Evolutionary conservation across 2,113 vertebrate genomes (phyloP).

Genomic region (Cyphomyrus discorhynchus): DNA sequence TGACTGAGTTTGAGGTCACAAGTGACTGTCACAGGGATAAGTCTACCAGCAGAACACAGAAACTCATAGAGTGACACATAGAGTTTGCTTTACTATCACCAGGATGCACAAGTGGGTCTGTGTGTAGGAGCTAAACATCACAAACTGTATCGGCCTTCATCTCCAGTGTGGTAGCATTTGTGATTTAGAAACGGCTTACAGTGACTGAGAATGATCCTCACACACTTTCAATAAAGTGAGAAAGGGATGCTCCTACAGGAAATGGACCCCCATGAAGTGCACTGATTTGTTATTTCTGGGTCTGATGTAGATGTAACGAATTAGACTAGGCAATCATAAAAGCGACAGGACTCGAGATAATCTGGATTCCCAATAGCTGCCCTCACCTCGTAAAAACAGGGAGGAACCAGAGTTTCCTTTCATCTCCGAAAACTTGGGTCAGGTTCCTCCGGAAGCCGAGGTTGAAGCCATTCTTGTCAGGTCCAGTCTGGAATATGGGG

Average conservation of each 20-base stretch:
- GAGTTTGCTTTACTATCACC: background rate
- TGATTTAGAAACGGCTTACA: background rate
- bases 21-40: background rate
- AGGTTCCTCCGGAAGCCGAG: conserved; percentile 79
- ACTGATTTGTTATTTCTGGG: background rate
- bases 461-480: conserved; percentile 90
- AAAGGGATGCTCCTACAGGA: background rate
- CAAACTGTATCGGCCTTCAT: background rate
- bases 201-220: background rate
- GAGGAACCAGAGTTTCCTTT: conserved; percentile 82
- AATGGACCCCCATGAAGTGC: background rate
- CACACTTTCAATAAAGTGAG: background rate
- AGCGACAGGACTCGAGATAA: background rate
- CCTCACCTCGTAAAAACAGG: conserved; percentile 83
- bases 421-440: conserved; percentile 87
- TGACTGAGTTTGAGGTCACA: background rate
- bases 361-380: background rate
- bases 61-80: background rate
- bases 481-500: conserved; percentile 81
- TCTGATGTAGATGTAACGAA: background rate
- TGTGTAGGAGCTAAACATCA: background rate
- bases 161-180: background rate
- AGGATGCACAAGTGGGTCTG: background rate
- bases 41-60: background rate
- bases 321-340: background rate